Evolutionary conservation across 2,797 vertebrate genomes (phyloP), one percentile per base, ranked within the genome.

Genomic region (Balearica regulorum): DNA sequence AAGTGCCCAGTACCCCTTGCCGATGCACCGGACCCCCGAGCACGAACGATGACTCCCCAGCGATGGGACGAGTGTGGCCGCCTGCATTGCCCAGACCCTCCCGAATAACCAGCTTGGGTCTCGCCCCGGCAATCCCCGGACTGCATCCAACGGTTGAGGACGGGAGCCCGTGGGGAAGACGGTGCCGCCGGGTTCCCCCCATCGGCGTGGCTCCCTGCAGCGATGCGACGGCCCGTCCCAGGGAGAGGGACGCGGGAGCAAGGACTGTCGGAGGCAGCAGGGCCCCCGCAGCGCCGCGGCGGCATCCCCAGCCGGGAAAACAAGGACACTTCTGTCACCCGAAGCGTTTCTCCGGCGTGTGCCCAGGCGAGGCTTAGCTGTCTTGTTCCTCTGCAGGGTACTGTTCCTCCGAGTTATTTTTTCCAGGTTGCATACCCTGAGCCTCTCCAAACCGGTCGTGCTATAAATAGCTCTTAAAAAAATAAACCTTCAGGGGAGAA

Each of bases 401-500:
- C 85, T 94, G 92, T 90, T 96, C 94, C 94, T 89, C 91, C 43
- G 2, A 58, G 83, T 89, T 93, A 75, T 91, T 95, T 94, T 93
- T 83, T 78, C 89, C 89, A 95, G 91, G 76, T 94, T 33, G 7
- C 54, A 89, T 66, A 49, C 87, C 79, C 96, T 41, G 58, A 96
- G 96, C 83, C 54, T 91, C 95, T 90, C 84, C 46, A 91, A 94
- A 73, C 49, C 8, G 71, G 76, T 80, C 1, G 15, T 83, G 91
- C 97, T 97, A 95, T 93, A 97, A 97, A 97, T 97, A 98, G 94
- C 80, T 89, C 89, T 91, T 70, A 54, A 88, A 84, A 93, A 82
- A 94, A 95, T 62, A 90, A 96, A 94, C 90, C 94, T 89, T 87
- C 86, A 6, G 73, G 96, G 81, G 89, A 77, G 41, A 82, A 93